Evolutionary conservation across 2,797 vertebrate genomes (phyloP).

Genomic region (Gymnothorax javanicus): DNA sequence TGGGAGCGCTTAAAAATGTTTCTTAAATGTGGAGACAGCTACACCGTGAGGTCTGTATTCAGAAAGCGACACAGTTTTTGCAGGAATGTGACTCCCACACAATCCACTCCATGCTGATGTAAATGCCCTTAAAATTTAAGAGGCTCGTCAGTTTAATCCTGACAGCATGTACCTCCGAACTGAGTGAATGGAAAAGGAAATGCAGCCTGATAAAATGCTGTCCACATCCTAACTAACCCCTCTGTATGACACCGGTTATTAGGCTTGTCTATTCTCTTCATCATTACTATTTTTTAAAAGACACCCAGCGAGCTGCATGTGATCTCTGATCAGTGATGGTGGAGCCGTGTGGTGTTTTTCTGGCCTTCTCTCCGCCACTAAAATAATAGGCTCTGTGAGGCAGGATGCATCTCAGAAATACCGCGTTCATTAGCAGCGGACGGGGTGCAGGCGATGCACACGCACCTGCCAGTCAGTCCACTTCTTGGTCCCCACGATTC

Average conservation of each 20-base stretch:
- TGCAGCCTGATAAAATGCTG: too few species aligned
- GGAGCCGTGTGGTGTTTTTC: not conserved
- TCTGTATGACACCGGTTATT: not conserved
- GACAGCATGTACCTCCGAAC: too few species aligned
- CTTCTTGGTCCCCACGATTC: not conserved
- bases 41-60: too few species aligned
- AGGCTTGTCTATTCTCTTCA: not conserved
- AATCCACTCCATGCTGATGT: too few species aligned
- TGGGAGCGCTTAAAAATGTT: not conserved
- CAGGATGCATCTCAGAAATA: not conserved
- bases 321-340: not conserved
- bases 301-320: not conserved
- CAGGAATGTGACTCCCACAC: too few species aligned
- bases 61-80: too few species aligned
- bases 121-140: too few species aligned
- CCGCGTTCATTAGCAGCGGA: slow-evolving; percentile 15
- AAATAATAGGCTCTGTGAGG: not conserved
- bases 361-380: slow-evolving; percentile 12
- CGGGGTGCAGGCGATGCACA: slow-evolving; percentile 20
- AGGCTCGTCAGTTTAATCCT: too few species aligned
- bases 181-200: too few species aligned
- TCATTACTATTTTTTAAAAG: not conserved
- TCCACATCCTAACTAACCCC: not conserved
- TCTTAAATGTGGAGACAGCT: slow-evolving; percentile 4
- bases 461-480: slow-evolving; percentile 35